Conservation (phyloP, 2,113 vertebrate species). For the Oncorhynchus masou region DNA sequence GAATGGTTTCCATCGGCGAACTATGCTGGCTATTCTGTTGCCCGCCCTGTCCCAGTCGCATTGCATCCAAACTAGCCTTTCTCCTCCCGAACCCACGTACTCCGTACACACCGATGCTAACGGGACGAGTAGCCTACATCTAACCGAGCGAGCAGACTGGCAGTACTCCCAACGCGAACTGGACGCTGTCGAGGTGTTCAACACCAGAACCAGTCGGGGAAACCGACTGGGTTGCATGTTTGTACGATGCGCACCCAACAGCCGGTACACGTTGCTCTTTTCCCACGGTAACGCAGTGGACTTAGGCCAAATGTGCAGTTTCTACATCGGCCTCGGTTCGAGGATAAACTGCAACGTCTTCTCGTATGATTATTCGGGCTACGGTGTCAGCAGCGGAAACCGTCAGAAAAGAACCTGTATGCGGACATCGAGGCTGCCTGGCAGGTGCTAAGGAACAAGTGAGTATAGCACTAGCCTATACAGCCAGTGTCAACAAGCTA, state of each 20-base stretch:
- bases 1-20: slow-evolving; percentile 93
- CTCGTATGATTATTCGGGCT: slow-evolving; percentile 93
- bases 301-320: slow-evolving; percentile 91
- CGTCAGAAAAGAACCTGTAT: slow-evolving; percentile 93
- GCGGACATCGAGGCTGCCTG: slow-evolving; percentile 95
- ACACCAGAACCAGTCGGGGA: slow-evolving; percentile 85
- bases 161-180: slow-evolving; percentile 96
- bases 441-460: slow-evolving; percentile 92
- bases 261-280: slow-evolving; percentile 88
- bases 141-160: slow-evolving; percentile 94
- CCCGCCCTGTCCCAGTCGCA: slow-evolving; percentile 93
- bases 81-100: slow-evolving; percentile 94
- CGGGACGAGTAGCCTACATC: slow-evolving; percentile 80
- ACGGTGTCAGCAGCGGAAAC: slow-evolving; percentile 90
- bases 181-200: slow-evolving; percentile 91
- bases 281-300: slow-evolving; percentile 90
- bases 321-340: slow-evolving; percentile 90
- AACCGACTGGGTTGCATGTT: slow-evolving; percentile 94
- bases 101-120: slow-evolving; percentile 81
- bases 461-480: slow-evolving; percentile 58
- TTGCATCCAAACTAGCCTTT: slow-evolving; percentile 94
- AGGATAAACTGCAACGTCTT: slow-evolving; percentile 93
- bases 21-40: slow-evolving; percentile 98
- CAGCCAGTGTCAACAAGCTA: neutral
- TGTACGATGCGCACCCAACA: slow-evolving; percentile 87